These are phyloP conservation scores for Antennarius striatus DNA, from an alignment of 2,113 vertebrate genomes.

Conservation along the genomic window DNA sequence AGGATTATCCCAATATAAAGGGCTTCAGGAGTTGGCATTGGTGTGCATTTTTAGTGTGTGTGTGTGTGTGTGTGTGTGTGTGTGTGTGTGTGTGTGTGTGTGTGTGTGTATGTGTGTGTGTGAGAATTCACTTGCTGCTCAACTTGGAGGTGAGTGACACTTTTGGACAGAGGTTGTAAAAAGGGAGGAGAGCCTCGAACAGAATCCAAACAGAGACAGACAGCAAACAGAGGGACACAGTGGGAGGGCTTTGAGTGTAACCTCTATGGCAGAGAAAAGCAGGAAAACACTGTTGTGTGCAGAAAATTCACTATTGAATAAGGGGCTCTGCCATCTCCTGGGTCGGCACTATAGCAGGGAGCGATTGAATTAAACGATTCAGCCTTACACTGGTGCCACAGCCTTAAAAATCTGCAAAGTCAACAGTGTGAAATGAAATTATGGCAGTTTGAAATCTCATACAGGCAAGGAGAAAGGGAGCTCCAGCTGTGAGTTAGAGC, in stretches of 20 bases:
- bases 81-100: too few relatives aligned
- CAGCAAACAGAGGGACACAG: constrained; percentile 48
- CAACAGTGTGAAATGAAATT: constrained; percentile 49
- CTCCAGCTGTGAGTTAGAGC: constrained; percentile 22
- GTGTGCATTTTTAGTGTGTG: constrained; percentile 8
- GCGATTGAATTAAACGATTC: constrained; percentile 26
- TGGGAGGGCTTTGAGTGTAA: constrained; percentile 40
- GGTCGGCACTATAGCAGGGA: neutral
- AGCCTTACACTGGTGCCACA: constrained; percentile 27
- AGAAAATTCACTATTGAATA: constrained; percentile 24
- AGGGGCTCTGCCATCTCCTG: constrained; percentile 25
- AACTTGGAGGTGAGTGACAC: constrained; percentile 65
- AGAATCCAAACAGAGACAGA: constrained; percentile 54
- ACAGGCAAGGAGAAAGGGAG: constrained; percentile 20
- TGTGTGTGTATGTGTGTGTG: constrained; percentile 17
- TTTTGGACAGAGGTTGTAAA: constrained; percentile 62
- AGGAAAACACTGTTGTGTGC: constrained; percentile 28
- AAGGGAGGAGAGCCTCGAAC: constrained; percentile 46
- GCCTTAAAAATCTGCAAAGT: constrained; percentile 33
- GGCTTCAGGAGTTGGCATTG: constrained; percentile 39
- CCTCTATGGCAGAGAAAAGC: constrained; percentile 30
- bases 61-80: too few relatives aligned
- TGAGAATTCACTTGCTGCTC: constrained; percentile 42
- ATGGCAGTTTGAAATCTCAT: constrained; percentile 30
- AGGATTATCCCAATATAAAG: constrained; percentile 1